phyloP scores from a whole-genome alignment of 2,888 invertebrate species.

The Leptarthrus brevirostris region DNA sequence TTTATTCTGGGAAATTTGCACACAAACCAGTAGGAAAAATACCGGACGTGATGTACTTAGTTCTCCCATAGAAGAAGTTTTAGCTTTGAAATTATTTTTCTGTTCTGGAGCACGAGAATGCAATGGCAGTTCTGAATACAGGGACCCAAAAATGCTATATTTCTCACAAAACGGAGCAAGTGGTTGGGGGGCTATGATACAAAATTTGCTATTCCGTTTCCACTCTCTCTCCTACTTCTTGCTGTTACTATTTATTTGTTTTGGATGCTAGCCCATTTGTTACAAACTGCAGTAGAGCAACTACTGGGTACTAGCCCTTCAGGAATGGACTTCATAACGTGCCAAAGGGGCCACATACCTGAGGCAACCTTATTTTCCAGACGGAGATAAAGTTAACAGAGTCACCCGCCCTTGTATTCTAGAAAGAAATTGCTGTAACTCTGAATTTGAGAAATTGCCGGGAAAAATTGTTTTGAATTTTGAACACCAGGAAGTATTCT shows the following conservation, averaged over 20 bases:
- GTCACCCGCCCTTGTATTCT: neutral
- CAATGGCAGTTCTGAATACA: neutral
- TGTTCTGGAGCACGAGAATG: neutral
- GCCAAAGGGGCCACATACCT: neutral
- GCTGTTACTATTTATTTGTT: slow-evolving; percentile 30
- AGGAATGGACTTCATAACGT: slow-evolving; percentile 17
- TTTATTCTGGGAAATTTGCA: slow-evolving; percentile 25
- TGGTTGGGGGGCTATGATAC: too few relatives aligned
- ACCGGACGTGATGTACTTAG: slow-evolving; percentile 9
- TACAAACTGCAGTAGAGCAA: slow-evolving; percentile 11
- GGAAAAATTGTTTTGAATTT: slow-evolving; percentile 32
- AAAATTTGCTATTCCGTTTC: neutral
- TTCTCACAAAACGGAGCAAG: neutral
- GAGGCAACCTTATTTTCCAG: neutral
- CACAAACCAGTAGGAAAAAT: neutral
- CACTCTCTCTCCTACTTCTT: neutral
- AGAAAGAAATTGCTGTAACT: slow-evolving; percentile 16
- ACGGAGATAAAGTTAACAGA: neutral
- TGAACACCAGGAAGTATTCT: neutral
- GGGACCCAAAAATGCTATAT: slow-evolving; percentile 13
- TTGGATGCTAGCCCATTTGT: slow-evolving; percentile 26
- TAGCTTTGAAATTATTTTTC: slow-evolving; percentile 35
- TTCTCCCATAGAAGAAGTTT: neutral
- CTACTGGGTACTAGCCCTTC: slow-evolving; percentile 2
- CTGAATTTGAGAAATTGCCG: slow-evolving; percentile 26